Evolutionary conservation across 2,113 vertebrate species (phyloP).

Genomic region (Oceanodroma tethys): DNA sequence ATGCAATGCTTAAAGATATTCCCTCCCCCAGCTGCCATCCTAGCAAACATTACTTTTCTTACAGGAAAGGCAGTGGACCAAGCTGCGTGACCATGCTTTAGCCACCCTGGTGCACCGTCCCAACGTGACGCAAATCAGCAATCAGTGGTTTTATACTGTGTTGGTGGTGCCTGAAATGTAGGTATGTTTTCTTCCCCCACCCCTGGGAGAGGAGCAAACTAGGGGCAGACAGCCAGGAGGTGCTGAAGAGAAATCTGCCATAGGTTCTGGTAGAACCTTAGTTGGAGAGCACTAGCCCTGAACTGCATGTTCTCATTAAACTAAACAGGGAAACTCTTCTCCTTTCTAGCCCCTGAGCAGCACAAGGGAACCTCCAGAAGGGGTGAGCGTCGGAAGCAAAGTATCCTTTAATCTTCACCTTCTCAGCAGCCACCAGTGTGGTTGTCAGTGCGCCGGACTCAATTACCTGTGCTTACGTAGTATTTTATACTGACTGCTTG

Average conservation of each 20-base stretch:
- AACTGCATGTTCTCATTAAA: neutral
- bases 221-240: neutral
- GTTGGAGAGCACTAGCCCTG: neutral
- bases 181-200: neutral
- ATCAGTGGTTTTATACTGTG: neutral
- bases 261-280: neutral
- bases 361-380: neutral
- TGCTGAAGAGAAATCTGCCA: neutral
- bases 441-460: neutral
- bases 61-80: neutral
- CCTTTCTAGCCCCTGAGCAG: neutral
- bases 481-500: neutral
- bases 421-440: neutral
- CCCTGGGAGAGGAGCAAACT: neutral
- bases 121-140: neutral
- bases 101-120: neutral
- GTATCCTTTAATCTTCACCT: neutral
- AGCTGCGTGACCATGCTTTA: neutral
- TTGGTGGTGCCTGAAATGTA: rapidly evolving
- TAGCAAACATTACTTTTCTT: neutral
- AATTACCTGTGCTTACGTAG: neutral
- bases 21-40: neutral
- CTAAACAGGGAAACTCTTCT: neutral
- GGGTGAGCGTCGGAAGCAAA: neutral
- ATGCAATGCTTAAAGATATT: neutral